Evolutionary conservation across 1,140 invertebrate species (phyloP).

Genomic region (Lucilia cuprina): DNA sequence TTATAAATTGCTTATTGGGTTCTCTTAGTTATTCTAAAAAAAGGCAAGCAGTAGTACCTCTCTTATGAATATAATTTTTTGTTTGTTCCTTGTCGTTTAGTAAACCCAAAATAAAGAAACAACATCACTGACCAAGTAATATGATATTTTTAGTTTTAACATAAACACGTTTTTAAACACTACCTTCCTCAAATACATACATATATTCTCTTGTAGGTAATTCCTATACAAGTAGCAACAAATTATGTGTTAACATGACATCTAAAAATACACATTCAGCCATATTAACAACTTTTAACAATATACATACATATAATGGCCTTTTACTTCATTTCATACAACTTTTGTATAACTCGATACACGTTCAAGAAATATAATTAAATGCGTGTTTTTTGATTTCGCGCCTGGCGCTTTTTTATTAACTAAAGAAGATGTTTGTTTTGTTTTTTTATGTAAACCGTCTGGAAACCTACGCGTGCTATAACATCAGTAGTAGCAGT

Average conservation of each 20-base stretch:
- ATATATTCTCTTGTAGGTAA: not conserved
- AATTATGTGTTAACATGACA: constrained; percentile 34
- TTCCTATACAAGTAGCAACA: constrained; percentile 1
- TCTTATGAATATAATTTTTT: not conserved
- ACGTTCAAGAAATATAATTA: not conserved
- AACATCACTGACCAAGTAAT: constrained; percentile 1
- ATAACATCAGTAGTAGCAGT: too few relatives aligned
- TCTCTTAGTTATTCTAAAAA: not conserved
- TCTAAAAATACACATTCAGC: not conserved
- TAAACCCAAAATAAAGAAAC: not conserved
- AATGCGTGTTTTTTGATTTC: constrained; percentile 13
- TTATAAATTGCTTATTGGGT: not conserved
- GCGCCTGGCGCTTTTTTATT: constrained; percentile 24
- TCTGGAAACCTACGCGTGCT: constrained; percentile 1
- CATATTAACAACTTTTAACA: not conserved
- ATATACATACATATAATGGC: not conserved
- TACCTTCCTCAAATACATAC: not conserved
- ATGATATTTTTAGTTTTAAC: constrained; percentile 19
- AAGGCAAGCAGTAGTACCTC: constrained; percentile 1
- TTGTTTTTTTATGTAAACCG: constrained; percentile 5
- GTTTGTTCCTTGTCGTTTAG: not conserved
- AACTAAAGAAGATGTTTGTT: not conserved
- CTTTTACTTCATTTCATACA: not conserved
- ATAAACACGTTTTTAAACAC: constrained; percentile 30
- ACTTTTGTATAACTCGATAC: not conserved